Conservation (phyloP, 2,113 vertebrate species). For the Aphyosemion australe region DNA sequence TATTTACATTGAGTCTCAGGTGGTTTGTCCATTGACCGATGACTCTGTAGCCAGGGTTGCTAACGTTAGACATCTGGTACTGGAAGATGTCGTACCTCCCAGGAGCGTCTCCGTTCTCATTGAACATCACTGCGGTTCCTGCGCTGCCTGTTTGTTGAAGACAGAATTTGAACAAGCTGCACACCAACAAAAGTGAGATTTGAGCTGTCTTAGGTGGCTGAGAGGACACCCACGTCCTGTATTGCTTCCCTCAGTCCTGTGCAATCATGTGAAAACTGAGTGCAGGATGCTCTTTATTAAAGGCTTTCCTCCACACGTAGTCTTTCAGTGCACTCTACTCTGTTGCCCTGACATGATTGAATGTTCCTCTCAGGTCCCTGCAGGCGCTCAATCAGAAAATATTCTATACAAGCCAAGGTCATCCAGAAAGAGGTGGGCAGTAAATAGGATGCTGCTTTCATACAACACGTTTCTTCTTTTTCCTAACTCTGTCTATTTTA, state of each 20-base stretch:
- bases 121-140: slow-evolving; percentile 87
- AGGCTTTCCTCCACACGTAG: slow-evolving; percentile 43
- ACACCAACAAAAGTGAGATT: not conserved
- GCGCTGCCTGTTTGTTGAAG: slow-evolving; percentile 71
- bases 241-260: slow-evolving; percentile 50
- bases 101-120: slow-evolving; percentile 88
- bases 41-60: slow-evolving; percentile 78
- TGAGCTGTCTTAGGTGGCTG: slow-evolving; percentile 5
- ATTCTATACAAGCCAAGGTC: slow-evolving; percentile 61
- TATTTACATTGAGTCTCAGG: slow-evolving; percentile 84
- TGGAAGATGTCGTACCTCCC: slow-evolving; percentile 95
- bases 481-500: slow-evolving; percentile 53
- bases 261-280: slow-evolving; percentile 64
- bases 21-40: slow-evolving; percentile 90
- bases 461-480: slow-evolving; percentile 46
- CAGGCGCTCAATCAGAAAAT: slow-evolving; percentile 68
- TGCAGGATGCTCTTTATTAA: slow-evolving; percentile 66
- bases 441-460: slow-evolving; percentile 75
- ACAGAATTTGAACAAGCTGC: slow-evolving; percentile 20
- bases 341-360: slow-evolving; percentile 65
- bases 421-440: slow-evolving; percentile 44
- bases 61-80: slow-evolving; percentile 86
- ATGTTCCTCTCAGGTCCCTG: slow-evolving; percentile 67
- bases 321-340: slow-evolving; percentile 69
- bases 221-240: slow-evolving; percentile 39